Percentiles rank a stretch among this genome's conserved stretches.
phyloP scores from a whole-genome alignment of 2,888 invertebrate genomes.

The Watsonalla binaria region DNA sequence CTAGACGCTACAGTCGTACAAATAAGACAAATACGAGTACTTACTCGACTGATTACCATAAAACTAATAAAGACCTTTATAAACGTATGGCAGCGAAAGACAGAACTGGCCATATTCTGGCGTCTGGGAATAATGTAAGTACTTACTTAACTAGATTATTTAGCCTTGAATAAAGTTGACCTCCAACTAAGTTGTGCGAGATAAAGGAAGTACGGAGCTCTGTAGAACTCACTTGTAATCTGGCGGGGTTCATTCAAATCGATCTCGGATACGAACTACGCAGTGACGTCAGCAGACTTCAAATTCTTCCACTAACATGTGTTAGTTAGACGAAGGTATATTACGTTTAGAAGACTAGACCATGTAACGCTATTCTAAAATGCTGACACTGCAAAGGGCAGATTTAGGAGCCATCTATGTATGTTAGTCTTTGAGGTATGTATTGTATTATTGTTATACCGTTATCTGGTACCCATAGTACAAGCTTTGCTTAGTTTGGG shows the following conservation, averaged over 20 bases:
- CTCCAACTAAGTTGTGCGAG: constrained; percentile 12
- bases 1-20: neutral
- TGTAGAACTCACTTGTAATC: constrained; percentile 29
- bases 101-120: neutral
- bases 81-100: neutral
- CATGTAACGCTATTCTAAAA: no score
- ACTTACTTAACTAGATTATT: constrained; percentile 9
- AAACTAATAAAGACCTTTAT: neutral
- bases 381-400: no score
- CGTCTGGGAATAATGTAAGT: constrained; percentile 4
- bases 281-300: constrained; percentile 27
- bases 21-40: neutral
- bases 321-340: neutral
- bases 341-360: no score
- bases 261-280: constrained; percentile 24
- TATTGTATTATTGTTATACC: no score
- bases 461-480: no score
- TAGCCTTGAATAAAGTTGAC: constrained; percentile 6
- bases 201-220: constrained; percentile 25
- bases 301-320: constrained; percentile 12
- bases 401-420: no score
- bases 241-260: constrained; percentile 29
- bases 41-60: constrained; percentile 1
- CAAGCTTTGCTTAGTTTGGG: no score
- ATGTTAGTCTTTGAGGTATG: no score